These are phyloP conservation scores for Synergus umbraculus DNA, from an alignment of 2,888 invertebrate genomes.

Conservation along the genomic window DNA sequence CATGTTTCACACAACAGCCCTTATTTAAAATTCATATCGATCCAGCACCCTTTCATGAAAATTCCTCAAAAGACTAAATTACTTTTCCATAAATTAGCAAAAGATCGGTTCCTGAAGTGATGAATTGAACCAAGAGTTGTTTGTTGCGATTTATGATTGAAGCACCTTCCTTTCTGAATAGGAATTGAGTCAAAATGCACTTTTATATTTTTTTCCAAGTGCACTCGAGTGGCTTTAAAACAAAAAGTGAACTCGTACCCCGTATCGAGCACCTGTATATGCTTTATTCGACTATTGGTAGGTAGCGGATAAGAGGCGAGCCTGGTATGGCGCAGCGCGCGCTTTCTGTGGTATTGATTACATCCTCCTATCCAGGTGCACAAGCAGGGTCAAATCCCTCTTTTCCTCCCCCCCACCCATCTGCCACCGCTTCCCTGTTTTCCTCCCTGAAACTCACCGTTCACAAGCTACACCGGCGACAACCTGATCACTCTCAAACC, in stretches of 20 bases:
- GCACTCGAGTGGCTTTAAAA: background rate
- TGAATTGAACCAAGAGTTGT: background rate
- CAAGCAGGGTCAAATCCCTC: conserved; percentile 73
- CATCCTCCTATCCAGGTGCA: conserved; percentile 75
- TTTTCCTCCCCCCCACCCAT: conserved; percentile 37
- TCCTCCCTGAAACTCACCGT: conserved; percentile 44
- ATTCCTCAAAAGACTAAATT: background rate
- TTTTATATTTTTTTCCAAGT: background rate
- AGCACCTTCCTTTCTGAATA: background rate
- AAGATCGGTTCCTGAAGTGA: background rate
- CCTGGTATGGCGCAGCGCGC: conserved; percentile 59
- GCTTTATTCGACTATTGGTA: conserved; percentile 34
- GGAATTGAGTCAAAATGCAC: background rate
- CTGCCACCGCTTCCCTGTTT: conserved; percentile 46
- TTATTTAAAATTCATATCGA: background rate
- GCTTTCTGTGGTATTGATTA: conserved; percentile 75
- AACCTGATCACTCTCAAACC: conserved; percentile 32
- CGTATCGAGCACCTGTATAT: conserved; percentile 14
- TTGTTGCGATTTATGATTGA: background rate
- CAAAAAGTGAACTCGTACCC: background rate
- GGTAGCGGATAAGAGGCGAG: conserved; percentile 30
- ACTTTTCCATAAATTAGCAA: background rate
- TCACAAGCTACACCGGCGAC: conserved; percentile 25
- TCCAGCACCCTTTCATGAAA: background rate
- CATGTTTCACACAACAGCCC: no score